phyloP scores from a whole-genome alignment of 2,797 vertebrate genomes.

The Fratercula arctica region DNA sequence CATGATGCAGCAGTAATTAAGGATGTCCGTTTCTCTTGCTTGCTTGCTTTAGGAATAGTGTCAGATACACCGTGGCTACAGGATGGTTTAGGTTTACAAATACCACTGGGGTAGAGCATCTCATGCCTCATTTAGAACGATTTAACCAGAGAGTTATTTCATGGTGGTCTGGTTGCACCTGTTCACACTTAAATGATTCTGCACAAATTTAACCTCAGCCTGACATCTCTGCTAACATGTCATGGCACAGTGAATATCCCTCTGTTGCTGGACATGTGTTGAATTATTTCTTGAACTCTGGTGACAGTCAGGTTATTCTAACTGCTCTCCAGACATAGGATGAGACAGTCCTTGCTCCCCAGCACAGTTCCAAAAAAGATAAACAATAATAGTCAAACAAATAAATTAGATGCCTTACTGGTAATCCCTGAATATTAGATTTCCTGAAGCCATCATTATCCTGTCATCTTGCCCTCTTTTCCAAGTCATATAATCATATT shows the following conservation, averaged over 20 bases:
- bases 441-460: neutral
- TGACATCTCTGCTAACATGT: slow-evolving; percentile 20
- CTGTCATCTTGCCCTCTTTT: neutral
- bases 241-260: neutral
- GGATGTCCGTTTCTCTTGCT: neutral
- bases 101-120: neutral
- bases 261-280: slow-evolving; percentile 24
- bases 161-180: slow-evolving; percentile 41
- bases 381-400: neutral
- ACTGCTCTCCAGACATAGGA: neutral
- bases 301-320: neutral
- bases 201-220: slow-evolving; percentile 42
- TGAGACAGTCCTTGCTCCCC: neutral
- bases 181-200: slow-evolving; percentile 47
- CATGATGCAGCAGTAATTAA: neutral
- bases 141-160: slow-evolving; percentile 25
- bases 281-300: neutral
- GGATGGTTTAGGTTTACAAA: slow-evolving; percentile 2
- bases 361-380: neutral
- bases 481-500: neutral
- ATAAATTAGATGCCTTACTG: neutral
- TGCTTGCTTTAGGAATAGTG: neutral
- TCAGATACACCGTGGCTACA: neutral
- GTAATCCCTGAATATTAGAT: neutral
- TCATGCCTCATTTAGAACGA: neutral